These are phyloP conservation scores for Carapus acus DNA, from an alignment of 2,797 vertebrate species.

Conservation along the genomic window DNA sequence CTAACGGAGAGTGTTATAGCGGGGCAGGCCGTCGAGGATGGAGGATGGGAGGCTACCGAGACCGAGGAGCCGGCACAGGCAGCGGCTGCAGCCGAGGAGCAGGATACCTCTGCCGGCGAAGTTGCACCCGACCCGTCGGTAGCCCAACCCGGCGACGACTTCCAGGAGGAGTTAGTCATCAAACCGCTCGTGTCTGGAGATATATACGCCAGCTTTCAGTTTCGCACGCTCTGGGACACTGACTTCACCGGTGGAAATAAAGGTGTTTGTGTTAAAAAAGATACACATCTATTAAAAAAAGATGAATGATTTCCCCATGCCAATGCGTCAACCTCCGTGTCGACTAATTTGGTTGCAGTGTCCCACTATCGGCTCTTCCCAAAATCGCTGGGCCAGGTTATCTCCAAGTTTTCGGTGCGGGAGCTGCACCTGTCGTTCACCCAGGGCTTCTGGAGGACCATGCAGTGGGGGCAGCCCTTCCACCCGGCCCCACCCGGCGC, in stretches of 20 bases:
- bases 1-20: slow-evolving; percentile 8
- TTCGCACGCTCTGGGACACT: slow-evolving; percentile 85
- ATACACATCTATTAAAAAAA: no score
- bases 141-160: slow-evolving; percentile 65
- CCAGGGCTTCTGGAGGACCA: slow-evolving; percentile 95
- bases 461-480: slow-evolving; percentile 88
- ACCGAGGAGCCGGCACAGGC: slow-evolving; percentile 3
- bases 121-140: not conserved
- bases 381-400: slow-evolving; percentile 90
- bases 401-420: slow-evolving; percentile 87
- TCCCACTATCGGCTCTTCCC: slow-evolving; percentile 96
- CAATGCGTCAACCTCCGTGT: no score
- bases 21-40: slow-evolving; percentile 26
- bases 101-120: not conserved
- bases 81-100: slow-evolving; percentile 7
- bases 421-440: slow-evolving; percentile 96
- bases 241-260: slow-evolving; percentile 73
- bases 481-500: slow-evolving; percentile 87
- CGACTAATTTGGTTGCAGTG: slow-evolving; percentile 61
- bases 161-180: slow-evolving; percentile 87
- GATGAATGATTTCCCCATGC: no score
- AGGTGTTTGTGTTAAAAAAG: no score
- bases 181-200: slow-evolving; percentile 85
- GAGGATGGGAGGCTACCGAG: slow-evolving; percentile 55
- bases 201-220: slow-evolving; percentile 90